phyloP scores from a whole-genome alignment of 2,888 invertebrate genomes.

The Epinotia nisella region DNA sequence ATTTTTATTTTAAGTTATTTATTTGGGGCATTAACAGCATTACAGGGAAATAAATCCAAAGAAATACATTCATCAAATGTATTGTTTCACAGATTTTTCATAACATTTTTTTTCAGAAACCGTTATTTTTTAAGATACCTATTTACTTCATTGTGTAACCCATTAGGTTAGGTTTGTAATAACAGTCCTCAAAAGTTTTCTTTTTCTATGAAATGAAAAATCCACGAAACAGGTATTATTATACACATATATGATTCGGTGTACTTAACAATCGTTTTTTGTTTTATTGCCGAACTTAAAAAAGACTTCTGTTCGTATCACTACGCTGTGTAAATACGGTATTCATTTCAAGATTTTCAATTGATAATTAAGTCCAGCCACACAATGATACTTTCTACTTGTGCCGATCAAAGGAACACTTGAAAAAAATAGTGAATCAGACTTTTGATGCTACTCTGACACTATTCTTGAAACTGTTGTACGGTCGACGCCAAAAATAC shows the following conservation, averaged over 20 bases:
- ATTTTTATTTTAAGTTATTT: neutral
- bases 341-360: constrained; percentile 78
- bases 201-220: neutral
- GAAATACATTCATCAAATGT: no score
- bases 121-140: no score
- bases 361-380: constrained; percentile 81
- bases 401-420: constrained; percentile 63
- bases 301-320: constrained; percentile 42
- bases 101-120: no score
- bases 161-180: no score
- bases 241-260: neutral
- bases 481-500: no score
- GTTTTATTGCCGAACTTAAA: neutral
- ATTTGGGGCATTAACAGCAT: no score
- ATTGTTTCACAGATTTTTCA: no score
- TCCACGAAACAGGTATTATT: neutral
- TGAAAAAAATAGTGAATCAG: constrained; percentile 49
- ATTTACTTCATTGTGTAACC: no score
- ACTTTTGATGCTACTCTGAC: constrained; percentile 30
- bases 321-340: constrained; percentile 45
- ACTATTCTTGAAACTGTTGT: constrained; percentile 12
- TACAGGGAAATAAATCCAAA: no score
- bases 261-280: constrained; percentile 34
- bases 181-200: no score
- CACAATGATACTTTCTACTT: constrained; percentile 70